Conservation (phyloP, 2,888 invertebrate genomes). For the Eupithecia pulchellata region DNA sequence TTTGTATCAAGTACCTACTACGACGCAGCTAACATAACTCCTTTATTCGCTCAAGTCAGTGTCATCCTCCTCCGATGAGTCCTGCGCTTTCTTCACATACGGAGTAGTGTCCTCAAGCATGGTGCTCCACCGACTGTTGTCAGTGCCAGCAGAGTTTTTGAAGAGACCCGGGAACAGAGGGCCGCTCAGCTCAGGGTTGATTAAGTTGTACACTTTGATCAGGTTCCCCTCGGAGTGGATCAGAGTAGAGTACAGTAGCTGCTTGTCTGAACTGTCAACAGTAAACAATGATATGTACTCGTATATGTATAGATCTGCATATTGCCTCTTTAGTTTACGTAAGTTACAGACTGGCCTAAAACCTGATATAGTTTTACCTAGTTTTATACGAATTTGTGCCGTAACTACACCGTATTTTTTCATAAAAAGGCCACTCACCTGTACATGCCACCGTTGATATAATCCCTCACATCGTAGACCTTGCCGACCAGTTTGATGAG, state of each 20-base stretch:
- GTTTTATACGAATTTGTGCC: too few species aligned
- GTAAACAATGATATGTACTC: too few species aligned
- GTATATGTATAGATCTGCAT: too few species aligned
- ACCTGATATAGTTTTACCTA: too few species aligned
- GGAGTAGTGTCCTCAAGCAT: neutral
- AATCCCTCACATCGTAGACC: conserved; percentile 68
- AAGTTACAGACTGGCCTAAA: too few species aligned
- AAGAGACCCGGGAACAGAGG: neutral
- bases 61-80: neutral
- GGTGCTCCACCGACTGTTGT: conserved; percentile 8
- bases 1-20: too few species aligned
- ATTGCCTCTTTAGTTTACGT: neutral
- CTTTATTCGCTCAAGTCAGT: neutral
- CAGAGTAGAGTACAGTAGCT: conserved; percentile 47
- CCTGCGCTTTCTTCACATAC: neutral
- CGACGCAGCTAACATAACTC: neutral
- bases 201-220: conserved; percentile 4
- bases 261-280: conserved; percentile 47
- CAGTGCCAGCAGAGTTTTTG: conserved; percentile 5
- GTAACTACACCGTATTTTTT: neutral
- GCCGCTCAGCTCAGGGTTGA: neutral
- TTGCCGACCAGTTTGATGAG: conserved; percentile 55
- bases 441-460: conserved; percentile 48
- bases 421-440: neutral
- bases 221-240: neutral